Conservation (phyloP, 2,113 vertebrate genomes). For the Poecile atricapillus region DNA sequence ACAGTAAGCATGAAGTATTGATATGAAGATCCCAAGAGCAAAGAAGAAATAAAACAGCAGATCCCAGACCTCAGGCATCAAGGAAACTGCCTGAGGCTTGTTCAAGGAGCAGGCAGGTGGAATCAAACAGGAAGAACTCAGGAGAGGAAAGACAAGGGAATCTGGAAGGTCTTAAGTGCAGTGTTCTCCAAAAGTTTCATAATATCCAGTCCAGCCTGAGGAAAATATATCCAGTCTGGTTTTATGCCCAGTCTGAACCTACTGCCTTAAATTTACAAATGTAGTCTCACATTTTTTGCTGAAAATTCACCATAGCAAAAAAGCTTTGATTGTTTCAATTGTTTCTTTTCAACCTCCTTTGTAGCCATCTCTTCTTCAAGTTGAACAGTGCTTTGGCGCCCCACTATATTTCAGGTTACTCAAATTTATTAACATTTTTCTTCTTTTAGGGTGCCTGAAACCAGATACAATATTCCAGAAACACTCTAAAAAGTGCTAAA, state of each 20-base stretch:
- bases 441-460: background rate
- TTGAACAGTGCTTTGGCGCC: accelerated
- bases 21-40: background rate
- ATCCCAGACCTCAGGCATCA: background rate
- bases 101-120: background rate
- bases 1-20: background rate
- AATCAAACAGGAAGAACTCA: background rate
- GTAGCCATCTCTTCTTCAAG: background rate
- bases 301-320: background rate
- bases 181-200: background rate
- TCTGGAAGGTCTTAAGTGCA: background rate
- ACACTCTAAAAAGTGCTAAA: background rate
- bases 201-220: background rate
- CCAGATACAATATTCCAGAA: background rate
- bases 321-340: background rate
- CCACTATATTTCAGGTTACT: background rate
- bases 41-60: background rate
- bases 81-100: background rate
- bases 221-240: background rate
- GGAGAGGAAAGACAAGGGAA: background rate
- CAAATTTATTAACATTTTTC: background rate
- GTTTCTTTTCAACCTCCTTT: no score
- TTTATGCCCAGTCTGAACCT: background rate
- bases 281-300: background rate
- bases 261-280: background rate